A percentile compares a stretch with the other conserved stretches of the same genome.
phyloP scores from a whole-genome alignment of 2,113 vertebrate genomes.

The Dryoscopus gambensis region DNA sequence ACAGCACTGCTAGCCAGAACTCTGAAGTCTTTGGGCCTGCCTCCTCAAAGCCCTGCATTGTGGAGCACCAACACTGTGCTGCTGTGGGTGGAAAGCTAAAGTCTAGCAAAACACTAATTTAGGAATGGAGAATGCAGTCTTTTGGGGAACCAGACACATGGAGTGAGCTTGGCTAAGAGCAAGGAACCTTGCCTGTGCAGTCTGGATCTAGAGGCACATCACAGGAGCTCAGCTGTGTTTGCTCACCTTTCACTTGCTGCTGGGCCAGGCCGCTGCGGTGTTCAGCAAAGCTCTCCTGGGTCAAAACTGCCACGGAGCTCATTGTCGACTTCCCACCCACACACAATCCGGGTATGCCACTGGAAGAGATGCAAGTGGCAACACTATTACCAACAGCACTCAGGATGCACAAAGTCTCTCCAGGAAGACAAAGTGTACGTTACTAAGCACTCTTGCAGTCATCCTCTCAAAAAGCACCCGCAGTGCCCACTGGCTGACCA shows the following conservation, averaged over 20 bases:
- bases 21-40: neutral
- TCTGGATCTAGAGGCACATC: neutral
- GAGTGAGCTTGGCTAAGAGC: neutral
- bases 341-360: slow-evolving; percentile 94
- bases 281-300: slow-evolving; percentile 98
- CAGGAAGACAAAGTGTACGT: neutral
- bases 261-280: slow-evolving; percentile 94
- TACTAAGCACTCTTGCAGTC: neutral
- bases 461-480: neutral
- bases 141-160: neutral
- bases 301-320: slow-evolving; percentile 99
- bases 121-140: neutral
- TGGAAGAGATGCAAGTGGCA: slow-evolving; percentile 23
- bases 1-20: neutral
- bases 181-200: neutral
- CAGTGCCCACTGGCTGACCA: neutral
- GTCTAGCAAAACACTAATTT: neutral
- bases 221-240: neutral
- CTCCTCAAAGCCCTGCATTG: neutral
- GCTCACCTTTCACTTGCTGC: slow-evolving; percentile 87
- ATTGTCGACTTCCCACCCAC: slow-evolving; percentile 92
- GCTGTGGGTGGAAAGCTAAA: neutral
- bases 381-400: neutral
- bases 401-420: neutral
- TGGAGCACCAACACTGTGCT: neutral